Evolutionary conservation across 2,888 invertebrate species (phyloP).

Genomic region (Drosophila buzzatii): DNA sequence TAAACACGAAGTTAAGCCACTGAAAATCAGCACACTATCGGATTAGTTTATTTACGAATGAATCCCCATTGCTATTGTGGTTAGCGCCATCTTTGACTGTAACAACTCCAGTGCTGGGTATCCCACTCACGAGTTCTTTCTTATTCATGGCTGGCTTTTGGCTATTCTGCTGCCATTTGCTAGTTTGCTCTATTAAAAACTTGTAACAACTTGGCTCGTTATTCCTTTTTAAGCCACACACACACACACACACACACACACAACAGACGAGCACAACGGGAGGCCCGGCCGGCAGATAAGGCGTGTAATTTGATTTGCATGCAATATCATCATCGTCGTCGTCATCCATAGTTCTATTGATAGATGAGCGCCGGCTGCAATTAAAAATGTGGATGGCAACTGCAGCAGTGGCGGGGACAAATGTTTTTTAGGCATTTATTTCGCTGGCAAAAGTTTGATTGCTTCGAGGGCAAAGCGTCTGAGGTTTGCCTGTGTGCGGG

Average conservation of each 20-base stretch:
- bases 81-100: no score
- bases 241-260: slow-evolving; percentile 24
- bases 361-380: slow-evolving; percentile 56
- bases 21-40: no score
- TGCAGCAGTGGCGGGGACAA: slow-evolving; percentile 40
- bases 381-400: slow-evolving; percentile 52
- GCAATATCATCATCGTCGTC: slow-evolving; percentile 40
- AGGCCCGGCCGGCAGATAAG: slow-evolving; percentile 28
- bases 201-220: slow-evolving; percentile 81
- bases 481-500: neutral
- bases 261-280: slow-evolving; percentile 24
- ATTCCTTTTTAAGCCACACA: slow-evolving; percentile 48
- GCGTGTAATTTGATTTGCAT: slow-evolving; percentile 73
- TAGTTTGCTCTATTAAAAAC: slow-evolving; percentile 83
- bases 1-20: no score
- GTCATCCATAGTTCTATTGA: slow-evolving; percentile 59
- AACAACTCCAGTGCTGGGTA: slow-evolving; percentile 2
- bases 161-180: slow-evolving; percentile 44
- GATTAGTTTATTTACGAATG: no score
- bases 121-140: neutral
- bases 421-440: slow-evolving; percentile 54
- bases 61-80: no score
- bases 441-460: slow-evolving; percentile 64
- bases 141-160: slow-evolving; percentile 5
- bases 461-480: slow-evolving; percentile 26